Evolutionary conservation across 2,888 invertebrate species (phyloP), one percentile per base, ranked within the genome.

Genomic region (Lydus trimaculatus): DNA sequence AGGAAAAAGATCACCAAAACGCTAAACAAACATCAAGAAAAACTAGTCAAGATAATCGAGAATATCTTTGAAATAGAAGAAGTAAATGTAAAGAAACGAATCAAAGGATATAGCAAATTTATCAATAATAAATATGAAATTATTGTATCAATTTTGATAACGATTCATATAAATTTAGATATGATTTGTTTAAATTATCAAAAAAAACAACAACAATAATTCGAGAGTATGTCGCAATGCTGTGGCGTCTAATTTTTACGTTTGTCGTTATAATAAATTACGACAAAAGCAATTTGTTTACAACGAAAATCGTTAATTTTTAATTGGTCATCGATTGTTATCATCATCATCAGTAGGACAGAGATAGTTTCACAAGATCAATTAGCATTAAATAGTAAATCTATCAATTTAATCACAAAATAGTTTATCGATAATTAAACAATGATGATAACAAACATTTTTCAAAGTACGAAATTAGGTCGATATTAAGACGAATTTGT

Each of bases 11-110:
- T n/a, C 48, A 48, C 23, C 1, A 25, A 56, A n/a, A n/a, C n/a
- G n/a, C 25, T 25, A 56, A 56, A 56, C 56, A 15, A 56, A 56
- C 56, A 56, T 4, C 4, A 5, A 56, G 48, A 48, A 74, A 71
- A 71, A 48, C 48, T 48, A 7, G 48, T 9, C 39, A 43, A 5
- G 39, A 20, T 43, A 43, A 43, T 43, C 43, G 11, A 43, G 43
- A 17, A 43, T 43, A 17, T 43, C 11, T 7, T n/a, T n/a, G n/a
- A n/a, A n/a, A n/a, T n/a, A n/a, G n/a, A n/a, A n/a, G n/a, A n/a
- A n/a, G n/a, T n/a, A n/a, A n/a, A n/a, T n/a, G n/a, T n/a, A n/a
- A 15, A n/a, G 13, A n/a, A n/a, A 39, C 15, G 15, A 3, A 64
- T 64, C 39, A 48, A 59, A 58, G 39, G 3, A 28, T 33, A 4